Evolutionary conservation across 2,113 vertebrate genomes (phyloP).

Genomic region (Gasterosteus nipponicus): DNA sequence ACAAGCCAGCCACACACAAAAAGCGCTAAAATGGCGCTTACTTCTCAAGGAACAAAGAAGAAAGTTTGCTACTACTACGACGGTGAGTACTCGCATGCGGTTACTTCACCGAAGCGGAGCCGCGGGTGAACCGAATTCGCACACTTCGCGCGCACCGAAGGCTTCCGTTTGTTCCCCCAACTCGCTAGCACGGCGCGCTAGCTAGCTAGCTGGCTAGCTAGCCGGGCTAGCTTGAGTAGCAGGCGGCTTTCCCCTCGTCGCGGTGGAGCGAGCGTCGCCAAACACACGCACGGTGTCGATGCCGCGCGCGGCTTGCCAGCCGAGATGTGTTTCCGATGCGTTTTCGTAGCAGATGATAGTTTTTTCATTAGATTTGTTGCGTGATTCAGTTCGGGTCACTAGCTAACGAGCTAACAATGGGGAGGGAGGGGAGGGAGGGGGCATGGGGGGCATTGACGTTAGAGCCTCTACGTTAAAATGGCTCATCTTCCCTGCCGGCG

Average conservation of each 20-base stretch:
- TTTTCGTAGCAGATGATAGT: accelerated
- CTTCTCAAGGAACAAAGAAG: conserved; percentile 89
- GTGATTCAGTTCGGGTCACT: background rate
- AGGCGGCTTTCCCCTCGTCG: conserved; percentile 40
- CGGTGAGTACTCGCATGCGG: conserved; percentile 76
- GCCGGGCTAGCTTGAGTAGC: conserved; percentile 61
- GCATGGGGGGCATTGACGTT: conserved; percentile 33
- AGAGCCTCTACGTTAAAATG: conserved; percentile 28
- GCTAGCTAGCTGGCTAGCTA: conserved; percentile 56
- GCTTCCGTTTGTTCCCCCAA: conserved; percentile 40
- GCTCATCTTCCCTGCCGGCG: background rate
- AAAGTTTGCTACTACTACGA: conserved; percentile 99
- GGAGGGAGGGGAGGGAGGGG: background rate
- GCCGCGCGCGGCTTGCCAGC: background rate
- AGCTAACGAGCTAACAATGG: conserved; percentile 69
- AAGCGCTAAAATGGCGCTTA: conserved; percentile 78
- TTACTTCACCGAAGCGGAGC: background rate
- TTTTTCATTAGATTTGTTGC: too few relatives aligned
- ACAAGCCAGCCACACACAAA: conserved; percentile 42
- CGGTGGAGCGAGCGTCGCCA: background rate
- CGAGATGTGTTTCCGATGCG: accelerated
- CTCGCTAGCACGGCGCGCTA: conserved; percentile 54
- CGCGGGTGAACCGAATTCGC: background rate
- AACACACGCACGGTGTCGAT: background rate
- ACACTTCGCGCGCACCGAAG: conserved; percentile 29